phyloP scores from a whole-genome alignment of 2,888 invertebrate species.

The Chloroclysta siterata region DNA sequence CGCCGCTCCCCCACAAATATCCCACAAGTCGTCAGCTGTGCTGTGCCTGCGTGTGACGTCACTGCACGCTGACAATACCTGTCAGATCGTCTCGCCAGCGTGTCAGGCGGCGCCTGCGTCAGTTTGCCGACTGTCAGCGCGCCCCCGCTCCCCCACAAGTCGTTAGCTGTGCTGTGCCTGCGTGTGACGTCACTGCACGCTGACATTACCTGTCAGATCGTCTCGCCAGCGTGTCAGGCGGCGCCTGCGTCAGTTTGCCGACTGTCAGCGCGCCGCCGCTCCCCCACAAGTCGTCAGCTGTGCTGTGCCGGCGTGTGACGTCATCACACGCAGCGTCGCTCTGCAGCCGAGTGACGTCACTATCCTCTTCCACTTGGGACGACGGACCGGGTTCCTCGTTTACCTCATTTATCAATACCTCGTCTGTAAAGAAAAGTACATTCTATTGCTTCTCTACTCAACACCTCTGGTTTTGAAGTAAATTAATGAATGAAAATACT shows the following conservation, averaged over 20 bases:
- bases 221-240: conserved; percentile 60
- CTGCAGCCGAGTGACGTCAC: conserved; percentile 25
- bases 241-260: conserved; percentile 59
- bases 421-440: too few relatives aligned
- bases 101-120: conserved; percentile 55
- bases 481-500: too few relatives aligned
- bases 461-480: too few relatives aligned
- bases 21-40: too few relatives aligned
- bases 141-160: conserved; percentile 28
- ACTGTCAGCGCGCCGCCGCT: conserved; percentile 57
- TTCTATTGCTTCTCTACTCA: too few relatives aligned
- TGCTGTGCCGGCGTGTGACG: conserved; percentile 1
- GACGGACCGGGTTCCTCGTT: conserved; percentile 46
- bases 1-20: conserved; percentile 22
- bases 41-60: not conserved
- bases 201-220: conserved; percentile 70
- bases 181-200: not conserved
- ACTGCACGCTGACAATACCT: conserved; percentile 48
- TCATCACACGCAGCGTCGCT: conserved; percentile 20
- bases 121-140: conserved; percentile 63
- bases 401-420: conserved; percentile 40
- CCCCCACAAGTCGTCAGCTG: not conserved
- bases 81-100: conserved; percentile 73
- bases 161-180: too few relatives aligned
- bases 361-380: conserved; percentile 41